Base-by-base conservation (phyloP, 2,888 invertebrate species). In the Eupithecia vulgata region DNA sequence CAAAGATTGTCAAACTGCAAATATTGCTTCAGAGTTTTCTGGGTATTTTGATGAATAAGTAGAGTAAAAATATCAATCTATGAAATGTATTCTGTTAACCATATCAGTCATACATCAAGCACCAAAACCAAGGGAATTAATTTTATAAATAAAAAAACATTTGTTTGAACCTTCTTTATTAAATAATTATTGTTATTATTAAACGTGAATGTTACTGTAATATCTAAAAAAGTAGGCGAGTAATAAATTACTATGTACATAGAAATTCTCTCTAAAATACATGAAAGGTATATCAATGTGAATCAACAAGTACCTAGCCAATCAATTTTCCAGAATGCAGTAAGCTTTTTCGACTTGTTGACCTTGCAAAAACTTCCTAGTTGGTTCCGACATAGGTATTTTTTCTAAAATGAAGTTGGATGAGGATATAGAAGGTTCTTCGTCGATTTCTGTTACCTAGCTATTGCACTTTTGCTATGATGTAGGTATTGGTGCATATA, bases 131-230 rank as follows among this genome's bases (percentile, higher is more conserved):
- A 59, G 17, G 4, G 40, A 37, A 37, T 62, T 34, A 61, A 10
- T 7, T 1, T 21, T 13, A 35, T 52, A 35, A 74, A 77, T 76
- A 76, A 76, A 80, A 82, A 78, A 80, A 68, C 57, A 35, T 72
- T 71, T 85, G 81, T 87, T 86, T 87, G 81, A 89, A 88, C 84
- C 84, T 87, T 77, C 80, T 91, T 91, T 90, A 90, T 89, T 86
- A 87, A 84, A 84, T 89, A 88, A 87, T 90, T 82, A 85, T 87
- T 85, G 84, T 86, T 88, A 90, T 87, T 90, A 90, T 88, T 92
- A 91, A 92, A 92, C 92, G 91, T 92, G 92, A 91, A 90, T 75
- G 88, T 88, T 87, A 86, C 83, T 75, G 82, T 88, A 88, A 65
- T 85, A 84, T 85, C 87, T 90, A 90, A 82, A 86, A 89, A 90